Evolutionary conservation across 2,113 vertebrate genomes (phyloP).

Genomic region (Hystrix brachyura): DNA sequence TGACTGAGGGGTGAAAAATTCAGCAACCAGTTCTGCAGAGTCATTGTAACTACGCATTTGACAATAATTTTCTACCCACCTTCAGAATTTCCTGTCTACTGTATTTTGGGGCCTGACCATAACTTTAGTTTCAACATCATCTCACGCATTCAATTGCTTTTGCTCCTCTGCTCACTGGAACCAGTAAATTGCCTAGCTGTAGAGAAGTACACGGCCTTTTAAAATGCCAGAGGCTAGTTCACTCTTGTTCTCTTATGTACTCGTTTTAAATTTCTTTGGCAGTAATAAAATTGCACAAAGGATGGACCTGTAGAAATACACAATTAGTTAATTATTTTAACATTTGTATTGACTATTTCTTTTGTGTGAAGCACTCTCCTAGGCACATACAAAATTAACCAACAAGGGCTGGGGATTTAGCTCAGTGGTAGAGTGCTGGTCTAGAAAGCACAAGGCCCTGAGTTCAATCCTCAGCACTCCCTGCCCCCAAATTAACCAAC

Average conservation of each 20-base stretch:
- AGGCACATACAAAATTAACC: background rate
- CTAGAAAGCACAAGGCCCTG: too few relatives aligned
- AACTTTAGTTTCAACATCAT: background rate
- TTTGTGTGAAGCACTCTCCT: constrained; percentile 11
- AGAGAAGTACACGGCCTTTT: background rate
- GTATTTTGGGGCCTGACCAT: background rate
- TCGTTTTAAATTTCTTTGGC: constrained; percentile 55
- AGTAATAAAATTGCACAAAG: background rate
- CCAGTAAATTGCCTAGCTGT: background rate
- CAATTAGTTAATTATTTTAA: constrained; percentile 41
- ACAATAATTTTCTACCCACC: background rate
- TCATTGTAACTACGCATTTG: background rate
- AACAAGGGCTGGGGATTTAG: background rate
- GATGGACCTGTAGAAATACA: background rate
- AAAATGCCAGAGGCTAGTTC: background rate
- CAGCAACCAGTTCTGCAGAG: background rate
- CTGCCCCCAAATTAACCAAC: background rate
- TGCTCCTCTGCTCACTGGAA: background rate
- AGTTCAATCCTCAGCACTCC: too few relatives aligned
- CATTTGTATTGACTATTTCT: background rate
- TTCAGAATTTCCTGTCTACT: background rate
- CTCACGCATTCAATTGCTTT: background rate
- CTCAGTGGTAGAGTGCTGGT: too few relatives aligned
- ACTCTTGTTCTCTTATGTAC: background rate
- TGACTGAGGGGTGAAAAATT: background rate